Percentiles rank a stretch among this genome's conserved stretches.
Conservation (phyloP, 2,113 vertebrate species). For the Leptobrachium leishanense region DNA sequence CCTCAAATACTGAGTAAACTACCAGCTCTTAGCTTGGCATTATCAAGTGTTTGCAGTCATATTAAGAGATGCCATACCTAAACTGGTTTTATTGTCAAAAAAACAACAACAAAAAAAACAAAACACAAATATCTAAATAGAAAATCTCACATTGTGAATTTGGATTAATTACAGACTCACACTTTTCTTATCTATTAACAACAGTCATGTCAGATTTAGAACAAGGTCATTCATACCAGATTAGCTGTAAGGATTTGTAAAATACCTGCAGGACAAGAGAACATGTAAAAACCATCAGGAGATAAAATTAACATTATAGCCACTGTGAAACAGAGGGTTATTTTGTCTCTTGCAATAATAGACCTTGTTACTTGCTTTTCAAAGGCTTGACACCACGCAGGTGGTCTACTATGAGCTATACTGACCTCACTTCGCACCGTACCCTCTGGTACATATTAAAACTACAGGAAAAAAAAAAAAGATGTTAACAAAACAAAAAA, state of each 20-base stretch:
- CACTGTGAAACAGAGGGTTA: conserved; percentile 6
- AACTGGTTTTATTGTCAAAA: too few relatives aligned
- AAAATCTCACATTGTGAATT: not conserved
- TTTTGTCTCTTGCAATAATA: not conserved
- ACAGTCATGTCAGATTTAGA: not conserved
- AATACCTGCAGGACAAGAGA: not conserved
- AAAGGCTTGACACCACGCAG: conserved; percentile 11
- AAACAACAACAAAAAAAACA: too few relatives aligned
- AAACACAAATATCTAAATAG: not conserved
- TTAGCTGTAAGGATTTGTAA: conserved; percentile 2
- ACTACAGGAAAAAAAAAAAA: conserved; percentile 17
- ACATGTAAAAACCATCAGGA: not conserved
- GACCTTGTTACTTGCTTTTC: not conserved
- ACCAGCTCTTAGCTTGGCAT: too few relatives aligned
- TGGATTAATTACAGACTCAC: not conserved
- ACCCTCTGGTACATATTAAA: conserved; percentile 28
- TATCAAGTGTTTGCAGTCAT: too few relatives aligned
- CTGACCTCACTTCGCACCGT: conserved; percentile 34
- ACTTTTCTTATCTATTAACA: not conserved
- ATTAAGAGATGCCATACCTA: too few relatives aligned
- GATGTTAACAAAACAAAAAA: conserved; percentile 4
- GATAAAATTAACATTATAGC: conserved; percentile 22
- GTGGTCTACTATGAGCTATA: conserved; percentile 19
- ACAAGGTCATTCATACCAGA: conserved; percentile 16
- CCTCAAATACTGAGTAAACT: too few relatives aligned